Percentiles rank a stretch among this genome's conserved stretches.
phyloP scores from a whole-genome alignment of 2,113 vertebrate genomes.

The Dasypus novemcinctus region DNA sequence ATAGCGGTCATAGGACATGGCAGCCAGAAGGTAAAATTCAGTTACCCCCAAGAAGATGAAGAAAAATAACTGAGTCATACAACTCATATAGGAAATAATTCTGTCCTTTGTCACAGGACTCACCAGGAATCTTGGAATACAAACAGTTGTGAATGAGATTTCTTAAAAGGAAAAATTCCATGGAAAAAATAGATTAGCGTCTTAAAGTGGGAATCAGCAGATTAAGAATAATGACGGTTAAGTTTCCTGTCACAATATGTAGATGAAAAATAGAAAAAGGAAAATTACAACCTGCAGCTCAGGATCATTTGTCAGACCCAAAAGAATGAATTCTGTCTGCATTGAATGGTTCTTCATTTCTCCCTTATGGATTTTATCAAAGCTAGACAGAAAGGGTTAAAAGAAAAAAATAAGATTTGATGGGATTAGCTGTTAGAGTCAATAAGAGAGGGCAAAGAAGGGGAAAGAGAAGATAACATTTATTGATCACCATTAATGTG shows the following conservation, averaged over 20 bases:
- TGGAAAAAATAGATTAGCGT: constrained; percentile 46
- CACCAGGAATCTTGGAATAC: too few species aligned
- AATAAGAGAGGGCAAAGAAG: background rate
- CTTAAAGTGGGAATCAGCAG: constrained; percentile 45
- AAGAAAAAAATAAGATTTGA: background rate
- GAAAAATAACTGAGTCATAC: too few species aligned
- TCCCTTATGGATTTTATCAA: background rate
- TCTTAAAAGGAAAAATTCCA: too few species aligned
- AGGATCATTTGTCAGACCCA: constrained; percentile 15
- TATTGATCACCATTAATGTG: background rate
- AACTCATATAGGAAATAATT: too few species aligned
- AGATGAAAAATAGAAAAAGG: constrained; percentile 46
- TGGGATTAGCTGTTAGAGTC: background rate
- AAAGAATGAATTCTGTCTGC: background rate
- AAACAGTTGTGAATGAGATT: too few species aligned
- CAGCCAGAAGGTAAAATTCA: too few species aligned
- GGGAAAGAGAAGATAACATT: background rate
- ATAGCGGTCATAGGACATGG: too few species aligned
- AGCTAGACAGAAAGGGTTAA: background rate
- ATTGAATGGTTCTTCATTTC: constrained; percentile 34
- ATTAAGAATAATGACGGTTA: background rate
- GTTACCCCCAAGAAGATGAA: too few species aligned
- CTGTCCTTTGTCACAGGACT: too few species aligned
- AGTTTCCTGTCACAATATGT: constrained; percentile 45
- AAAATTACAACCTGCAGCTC: background rate